Conservation (phyloP, 2,113 vertebrate genomes). For the Cichladusa arquata region DNA sequence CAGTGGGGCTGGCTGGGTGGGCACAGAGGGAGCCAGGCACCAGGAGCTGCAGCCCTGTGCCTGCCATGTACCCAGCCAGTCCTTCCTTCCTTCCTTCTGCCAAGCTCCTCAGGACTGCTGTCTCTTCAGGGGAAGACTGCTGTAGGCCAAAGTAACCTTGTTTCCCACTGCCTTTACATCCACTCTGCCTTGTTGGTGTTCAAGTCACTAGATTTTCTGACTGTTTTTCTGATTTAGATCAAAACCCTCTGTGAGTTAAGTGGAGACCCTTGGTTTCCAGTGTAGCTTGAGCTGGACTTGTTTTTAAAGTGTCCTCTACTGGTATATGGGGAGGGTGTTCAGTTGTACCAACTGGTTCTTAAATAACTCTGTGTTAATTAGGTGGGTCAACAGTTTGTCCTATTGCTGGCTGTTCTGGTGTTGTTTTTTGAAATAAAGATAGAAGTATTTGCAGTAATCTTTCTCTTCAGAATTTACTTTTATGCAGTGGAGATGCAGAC, state of each 20-base stretch:
- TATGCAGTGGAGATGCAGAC: background rate
- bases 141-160: fast-evolving
- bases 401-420: background rate
- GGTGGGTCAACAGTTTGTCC: background rate
- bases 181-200: background rate
- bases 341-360: background rate
- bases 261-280: background rate
- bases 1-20: background rate
- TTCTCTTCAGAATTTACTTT: background rate
- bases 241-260: background rate
- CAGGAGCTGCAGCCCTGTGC: background rate
- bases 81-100: fast-evolving
- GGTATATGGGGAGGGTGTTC: background rate
- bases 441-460: background rate
- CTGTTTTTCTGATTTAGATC: background rate
- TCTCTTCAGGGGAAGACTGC: background rate
- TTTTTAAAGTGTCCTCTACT: background rate
- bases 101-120: background rate
- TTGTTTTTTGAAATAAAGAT: background rate
- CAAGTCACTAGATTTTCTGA: background rate
- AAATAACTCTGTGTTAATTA: background rate
- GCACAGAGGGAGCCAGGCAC: fast-evolving
- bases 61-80: fast-evolving
- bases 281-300: background rate
- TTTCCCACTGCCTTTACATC: background rate